Conservation (phyloP, 2,797 vertebrate species). For the Coregonus suidteri region DNA sequence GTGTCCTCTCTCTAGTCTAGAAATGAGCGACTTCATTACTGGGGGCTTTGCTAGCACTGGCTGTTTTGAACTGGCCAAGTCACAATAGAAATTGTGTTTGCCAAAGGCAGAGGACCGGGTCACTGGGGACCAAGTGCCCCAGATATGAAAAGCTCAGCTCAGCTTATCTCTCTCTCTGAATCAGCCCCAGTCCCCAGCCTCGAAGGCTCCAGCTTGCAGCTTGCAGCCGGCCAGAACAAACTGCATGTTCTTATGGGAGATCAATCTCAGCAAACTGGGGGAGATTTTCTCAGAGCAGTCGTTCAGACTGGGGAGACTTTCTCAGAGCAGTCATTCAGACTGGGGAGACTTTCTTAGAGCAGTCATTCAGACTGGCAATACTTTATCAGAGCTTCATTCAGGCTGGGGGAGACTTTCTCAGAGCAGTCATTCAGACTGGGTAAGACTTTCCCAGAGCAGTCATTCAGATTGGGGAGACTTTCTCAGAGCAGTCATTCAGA, state of each 20-base stretch:
- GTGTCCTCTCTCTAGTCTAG: constrained; percentile 55
- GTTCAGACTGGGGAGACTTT: constrained; percentile 47
- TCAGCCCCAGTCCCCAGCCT: constrained; percentile 59
- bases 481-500: constrained; percentile 52
- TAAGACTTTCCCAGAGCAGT: too few relatives aligned
- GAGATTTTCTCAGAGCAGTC: constrained; percentile 42
- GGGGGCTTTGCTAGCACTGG: constrained; percentile 63
- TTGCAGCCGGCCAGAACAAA: constrained; percentile 61
- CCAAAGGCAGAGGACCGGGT: constrained; percentile 72
- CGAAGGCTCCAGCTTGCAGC: constrained; percentile 39
- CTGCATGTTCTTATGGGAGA: constrained; percentile 41
- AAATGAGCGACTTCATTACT: constrained; percentile 79
- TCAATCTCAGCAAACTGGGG: constrained; percentile 43
- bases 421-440: too few relatives aligned
- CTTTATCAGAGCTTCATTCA: constrained; percentile 35
- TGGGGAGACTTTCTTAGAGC: too few relatives aligned
- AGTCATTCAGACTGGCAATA: too few relatives aligned
- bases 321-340: constrained; percentile 34
- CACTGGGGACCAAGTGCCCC: constrained; percentile 76
- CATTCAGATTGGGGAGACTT: constrained; percentile 14
- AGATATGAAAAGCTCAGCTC: constrained; percentile 75
- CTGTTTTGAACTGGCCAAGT: constrained; percentile 67
- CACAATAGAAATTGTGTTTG: constrained; percentile 77
- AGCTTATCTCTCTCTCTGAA: constrained; percentile 71
- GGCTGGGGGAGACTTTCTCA: too few relatives aligned